Percentiles rank a stretch among this genome's conserved stretches.
These are phyloP conservation scores for Ursus arctos DNA, from an alignment of 2,113 vertebrate species.

Conservation along the genomic window DNA sequence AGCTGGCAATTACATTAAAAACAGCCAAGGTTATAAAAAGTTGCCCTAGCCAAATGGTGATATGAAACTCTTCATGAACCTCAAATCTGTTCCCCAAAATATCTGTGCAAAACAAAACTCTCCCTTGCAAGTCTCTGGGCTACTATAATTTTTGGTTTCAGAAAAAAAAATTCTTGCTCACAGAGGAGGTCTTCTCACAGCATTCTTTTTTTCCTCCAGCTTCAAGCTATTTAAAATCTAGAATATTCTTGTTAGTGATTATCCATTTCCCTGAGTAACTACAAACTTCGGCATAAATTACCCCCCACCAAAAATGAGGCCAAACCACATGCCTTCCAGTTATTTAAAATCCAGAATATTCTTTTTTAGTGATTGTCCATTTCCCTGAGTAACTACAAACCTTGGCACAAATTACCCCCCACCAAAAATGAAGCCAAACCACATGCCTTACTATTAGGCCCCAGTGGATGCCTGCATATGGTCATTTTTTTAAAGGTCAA, in stretches of 20 bases:
- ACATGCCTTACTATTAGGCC: slow-evolving; percentile 43
- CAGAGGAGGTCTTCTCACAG: slow-evolving; percentile 5
- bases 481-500: slow-evolving; percentile 71
- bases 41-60: slow-evolving; percentile 40
- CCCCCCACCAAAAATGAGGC: neutral
- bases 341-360: slow-evolving; percentile 65
- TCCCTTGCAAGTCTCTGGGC: slow-evolving; percentile 12
- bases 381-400: slow-evolving; percentile 70
- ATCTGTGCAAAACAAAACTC: slow-evolving; percentile 48
- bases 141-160: slow-evolving; percentile 69
- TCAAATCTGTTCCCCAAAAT: slow-evolving; percentile 58
- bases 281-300: slow-evolving; percentile 53
- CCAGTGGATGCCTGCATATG: slow-evolving; percentile 71
- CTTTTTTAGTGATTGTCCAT: slow-evolving; percentile 35
- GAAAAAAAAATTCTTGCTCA: slow-evolving; percentile 56
- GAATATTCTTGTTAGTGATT: slow-evolving; percentile 55
- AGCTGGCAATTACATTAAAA: slow-evolving; percentile 70
- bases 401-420: slow-evolving; percentile 29
- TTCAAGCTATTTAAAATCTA: slow-evolving; percentile 60
- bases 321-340: slow-evolving; percentile 30
- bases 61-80: slow-evolving; percentile 63
- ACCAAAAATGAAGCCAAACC: slow-evolving; percentile 52
- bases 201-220: neutral
- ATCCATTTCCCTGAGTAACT: slow-evolving; percentile 56
- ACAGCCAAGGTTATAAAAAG: slow-evolving; percentile 55